phyloP scores from a whole-genome alignment of 92 coral and sea anemone genomes.

The Anthopleura xanthogrammica region DNA sequence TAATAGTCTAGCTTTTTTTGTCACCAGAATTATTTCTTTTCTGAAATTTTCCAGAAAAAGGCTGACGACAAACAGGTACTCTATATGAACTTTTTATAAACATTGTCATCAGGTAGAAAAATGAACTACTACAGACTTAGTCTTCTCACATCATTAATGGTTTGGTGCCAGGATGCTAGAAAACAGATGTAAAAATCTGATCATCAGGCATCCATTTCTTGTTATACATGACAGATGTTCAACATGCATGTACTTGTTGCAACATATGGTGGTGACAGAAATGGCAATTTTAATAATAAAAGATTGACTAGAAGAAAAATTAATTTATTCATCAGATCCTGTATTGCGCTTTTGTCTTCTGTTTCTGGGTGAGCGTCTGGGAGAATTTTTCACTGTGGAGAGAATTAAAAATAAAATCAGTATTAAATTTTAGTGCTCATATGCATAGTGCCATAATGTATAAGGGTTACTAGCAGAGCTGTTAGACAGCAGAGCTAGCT shows the following conservation, averaged over 20 bases:
- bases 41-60: background rate
- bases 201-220: background rate
- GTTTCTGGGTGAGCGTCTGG: constrained; percentile 98
- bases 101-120: background rate
- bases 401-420: background rate
- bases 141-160: background rate
- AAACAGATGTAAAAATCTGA: constrained; percentile 5
- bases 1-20: background rate
- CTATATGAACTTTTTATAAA: background rate
- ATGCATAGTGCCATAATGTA: no score
- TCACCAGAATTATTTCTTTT: background rate
- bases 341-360: constrained; percentile 98
- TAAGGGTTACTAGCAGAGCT: no score
- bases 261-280: constrained; percentile 1
- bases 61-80: background rate
- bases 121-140: background rate
- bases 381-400: constrained; percentile 74
- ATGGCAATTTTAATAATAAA: constrained; percentile 37
- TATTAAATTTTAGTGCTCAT: no score
- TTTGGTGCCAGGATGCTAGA: background rate
- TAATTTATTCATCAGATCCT: constrained; percentile 89
- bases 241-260: background rate
- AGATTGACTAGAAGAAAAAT: constrained; percentile 32
- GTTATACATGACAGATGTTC: background rate
- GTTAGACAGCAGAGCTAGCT: no score